phyloP scores from a whole-genome alignment of 2,113 vertebrate species.

The Cyanoliseus patagonus region DNA sequence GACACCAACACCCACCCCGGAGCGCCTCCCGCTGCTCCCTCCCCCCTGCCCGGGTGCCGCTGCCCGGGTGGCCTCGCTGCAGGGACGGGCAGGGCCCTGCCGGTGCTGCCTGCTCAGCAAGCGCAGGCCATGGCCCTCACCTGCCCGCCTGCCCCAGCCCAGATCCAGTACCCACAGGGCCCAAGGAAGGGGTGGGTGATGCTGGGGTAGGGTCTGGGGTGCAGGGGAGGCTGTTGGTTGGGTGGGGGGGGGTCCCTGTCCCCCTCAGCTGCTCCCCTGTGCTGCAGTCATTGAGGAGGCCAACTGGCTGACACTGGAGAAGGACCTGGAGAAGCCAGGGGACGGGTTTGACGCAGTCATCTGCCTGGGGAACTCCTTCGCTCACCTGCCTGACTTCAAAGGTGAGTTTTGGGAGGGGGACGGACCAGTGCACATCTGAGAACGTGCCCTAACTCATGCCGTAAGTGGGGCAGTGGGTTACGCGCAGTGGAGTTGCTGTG shows the following conservation, averaged over 20 bases:
- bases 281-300: constrained; percentile 93
- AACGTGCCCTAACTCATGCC: not conserved
- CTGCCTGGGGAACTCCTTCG: constrained; percentile 97
- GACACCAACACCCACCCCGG: not conserved
- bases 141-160: not conserved
- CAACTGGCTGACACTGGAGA: constrained; percentile 91
- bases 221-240: not conserved
- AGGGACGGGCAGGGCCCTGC: not conserved
- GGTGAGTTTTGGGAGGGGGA: constrained; percentile 70
- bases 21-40: too few relatives aligned
- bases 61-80: not conserved
- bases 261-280: not conserved
- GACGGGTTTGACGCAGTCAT: constrained; percentile 93
- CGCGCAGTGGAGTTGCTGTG: not conserved
- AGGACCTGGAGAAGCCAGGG: constrained; percentile 85
- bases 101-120: not conserved
- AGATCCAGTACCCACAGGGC: not conserved
- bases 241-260: not conserved
- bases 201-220: not conserved
- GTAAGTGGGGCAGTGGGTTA: not conserved
- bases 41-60: accelerated
- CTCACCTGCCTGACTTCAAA: constrained; percentile 97
- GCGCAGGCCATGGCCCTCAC: not conserved
- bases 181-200: not conserved
- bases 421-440: not conserved